Conservation (phyloP, 2,797 vertebrate genomes). For the Peromyscus attwateri region DNA sequence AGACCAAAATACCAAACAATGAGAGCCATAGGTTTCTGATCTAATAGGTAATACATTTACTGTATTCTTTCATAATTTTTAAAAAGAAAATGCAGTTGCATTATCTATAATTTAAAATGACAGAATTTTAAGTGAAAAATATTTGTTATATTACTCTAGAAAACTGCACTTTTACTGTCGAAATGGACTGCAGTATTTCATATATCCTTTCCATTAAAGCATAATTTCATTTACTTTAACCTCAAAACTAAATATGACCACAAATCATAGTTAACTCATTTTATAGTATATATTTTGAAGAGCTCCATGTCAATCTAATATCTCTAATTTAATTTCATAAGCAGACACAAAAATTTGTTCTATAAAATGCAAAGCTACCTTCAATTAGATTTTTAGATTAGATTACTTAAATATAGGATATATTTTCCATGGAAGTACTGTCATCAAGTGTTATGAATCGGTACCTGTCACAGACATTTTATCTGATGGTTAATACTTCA, state of each 20-base stretch:
- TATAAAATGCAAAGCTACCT: neutral
- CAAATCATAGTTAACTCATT: constrained; percentile 7
- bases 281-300: neutral
- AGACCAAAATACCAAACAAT: neutral
- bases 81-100: neutral
- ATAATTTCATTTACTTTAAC: constrained; percentile 28
- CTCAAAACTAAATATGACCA: neutral
- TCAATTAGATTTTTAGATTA: constrained; percentile 19
- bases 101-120: constrained; percentile 16
- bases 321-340: constrained; percentile 21
- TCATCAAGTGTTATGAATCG: neutral
- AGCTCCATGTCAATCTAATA: neutral
- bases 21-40: neutral
- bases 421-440: neutral
- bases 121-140: constrained; percentile 53
- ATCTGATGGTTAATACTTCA: neutral
- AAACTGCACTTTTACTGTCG: neutral
- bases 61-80: neutral
- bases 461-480: neutral
- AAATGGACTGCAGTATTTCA: neutral
- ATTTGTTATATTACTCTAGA: neutral
- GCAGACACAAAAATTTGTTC: neutral
- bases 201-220: neutral
- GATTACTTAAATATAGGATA: neutral
- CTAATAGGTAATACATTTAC: neutral